Conservation (phyloP, 2,888 invertebrate species). For the Limenitis arthemis region DNA sequence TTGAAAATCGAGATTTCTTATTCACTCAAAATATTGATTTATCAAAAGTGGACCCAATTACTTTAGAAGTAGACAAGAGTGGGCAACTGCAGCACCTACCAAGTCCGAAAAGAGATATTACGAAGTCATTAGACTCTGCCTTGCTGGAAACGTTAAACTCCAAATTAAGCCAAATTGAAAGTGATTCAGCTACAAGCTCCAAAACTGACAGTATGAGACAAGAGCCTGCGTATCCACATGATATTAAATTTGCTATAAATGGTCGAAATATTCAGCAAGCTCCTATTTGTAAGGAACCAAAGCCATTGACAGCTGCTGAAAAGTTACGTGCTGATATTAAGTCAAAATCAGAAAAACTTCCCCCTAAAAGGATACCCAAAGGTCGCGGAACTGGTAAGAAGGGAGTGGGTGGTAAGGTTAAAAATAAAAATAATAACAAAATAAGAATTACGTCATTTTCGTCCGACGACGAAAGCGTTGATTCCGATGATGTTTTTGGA, state of each 20-base stretch:
- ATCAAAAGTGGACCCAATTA: constrained; percentile 81
- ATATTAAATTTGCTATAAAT: constrained; percentile 67
- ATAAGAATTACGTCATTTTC: constrained; percentile 83
- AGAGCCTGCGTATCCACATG: constrained; percentile 69
- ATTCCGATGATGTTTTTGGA: constrained; percentile 84
- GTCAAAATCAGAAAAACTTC: constrained; percentile 73
- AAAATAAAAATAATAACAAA: constrained; percentile 77
- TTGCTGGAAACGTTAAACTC: constrained; percentile 79
- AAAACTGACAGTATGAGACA: constrained; percentile 78
- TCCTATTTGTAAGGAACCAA: constrained; percentile 55
- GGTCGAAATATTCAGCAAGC: constrained; percentile 58
- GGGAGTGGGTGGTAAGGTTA: constrained; percentile 71
- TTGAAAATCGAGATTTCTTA: constrained; percentile 74
- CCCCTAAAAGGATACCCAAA: constrained; percentile 75
- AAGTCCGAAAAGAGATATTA: constrained; percentile 80
- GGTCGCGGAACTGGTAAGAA: constrained; percentile 73
- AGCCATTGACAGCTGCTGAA: constrained; percentile 59
- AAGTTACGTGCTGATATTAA: constrained; percentile 68
- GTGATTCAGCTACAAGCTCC: constrained; percentile 82
- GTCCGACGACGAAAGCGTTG: constrained; percentile 82
- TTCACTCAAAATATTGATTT: constrained; percentile 84
- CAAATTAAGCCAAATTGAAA: constrained; percentile 82
- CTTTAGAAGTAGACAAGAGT: constrained; percentile 79
- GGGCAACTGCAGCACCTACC: constrained; percentile 74
- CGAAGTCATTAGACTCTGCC: constrained; percentile 77